These are phyloP conservation scores for Premnoplex brunnescens DNA, from an alignment of 2,797 vertebrate species.

Conservation along the genomic window DNA sequence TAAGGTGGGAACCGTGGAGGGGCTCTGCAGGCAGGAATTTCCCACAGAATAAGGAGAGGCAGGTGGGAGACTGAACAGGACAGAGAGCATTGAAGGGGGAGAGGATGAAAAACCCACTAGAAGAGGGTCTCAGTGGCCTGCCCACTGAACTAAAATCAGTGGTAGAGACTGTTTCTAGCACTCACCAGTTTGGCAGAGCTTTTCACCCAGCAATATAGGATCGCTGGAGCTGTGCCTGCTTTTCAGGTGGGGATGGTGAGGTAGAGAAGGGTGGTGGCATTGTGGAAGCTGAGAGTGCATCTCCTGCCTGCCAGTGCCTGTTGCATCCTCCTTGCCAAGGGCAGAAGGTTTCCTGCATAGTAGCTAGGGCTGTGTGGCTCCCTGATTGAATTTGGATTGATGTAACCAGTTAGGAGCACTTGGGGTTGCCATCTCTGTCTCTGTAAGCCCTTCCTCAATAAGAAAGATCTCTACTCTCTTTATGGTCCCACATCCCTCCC, in stretches of 20 bases:
- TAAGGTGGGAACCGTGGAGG: fast-evolving
- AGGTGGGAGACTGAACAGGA: not conserved
- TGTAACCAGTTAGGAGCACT: not conserved
- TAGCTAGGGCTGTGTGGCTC: not conserved
- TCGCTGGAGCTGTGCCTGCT: not conserved
- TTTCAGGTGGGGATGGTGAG: not conserved
- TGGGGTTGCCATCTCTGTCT: not conserved
- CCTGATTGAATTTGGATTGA: not conserved
- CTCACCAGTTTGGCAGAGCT: not conserved
- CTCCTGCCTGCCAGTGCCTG: not conserved
- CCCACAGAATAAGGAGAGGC: not conserved
- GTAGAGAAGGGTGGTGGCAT: not conserved
- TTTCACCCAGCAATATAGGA: not conserved
- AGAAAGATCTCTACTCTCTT: not conserved
- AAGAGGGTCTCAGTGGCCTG: not conserved
- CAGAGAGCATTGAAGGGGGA: not conserved
- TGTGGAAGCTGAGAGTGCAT: fast-evolving
- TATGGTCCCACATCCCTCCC: not conserved
- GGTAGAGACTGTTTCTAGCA: not conserved
- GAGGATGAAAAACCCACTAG: not conserved
- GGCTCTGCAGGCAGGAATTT: not conserved
- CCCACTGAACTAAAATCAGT: not conserved
- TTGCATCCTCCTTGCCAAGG: not conserved
- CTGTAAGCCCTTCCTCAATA: not conserved
- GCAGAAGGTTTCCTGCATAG: not conserved